These are phyloP conservation scores for Caranx ignobilis DNA, from an alignment of 2,113 vertebrate genomes.

Conservation along the genomic window DNA sequence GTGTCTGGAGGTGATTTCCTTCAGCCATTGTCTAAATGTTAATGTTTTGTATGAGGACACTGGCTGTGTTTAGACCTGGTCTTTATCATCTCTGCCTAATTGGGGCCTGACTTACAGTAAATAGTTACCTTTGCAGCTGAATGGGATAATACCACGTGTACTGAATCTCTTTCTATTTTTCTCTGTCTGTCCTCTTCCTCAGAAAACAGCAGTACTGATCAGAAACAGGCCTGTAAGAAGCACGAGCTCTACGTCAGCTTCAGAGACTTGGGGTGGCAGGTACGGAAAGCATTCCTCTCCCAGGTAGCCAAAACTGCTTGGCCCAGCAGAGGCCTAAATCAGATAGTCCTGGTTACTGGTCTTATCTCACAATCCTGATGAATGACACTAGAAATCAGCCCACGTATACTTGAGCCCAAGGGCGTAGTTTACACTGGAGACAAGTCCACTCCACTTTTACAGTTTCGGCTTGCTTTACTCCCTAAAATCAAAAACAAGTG, in stretches of 20 bases:
- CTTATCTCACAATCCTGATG: background rate
- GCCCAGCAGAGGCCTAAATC: background rate
- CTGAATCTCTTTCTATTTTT: constrained; percentile 29
- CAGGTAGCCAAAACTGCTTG: constrained; percentile 1
- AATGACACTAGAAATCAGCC: constrained; percentile 1
- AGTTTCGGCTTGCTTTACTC: background rate
- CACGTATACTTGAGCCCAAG: background rate
- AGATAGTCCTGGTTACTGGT: constrained; percentile 16
- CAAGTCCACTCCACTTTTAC: background rate
- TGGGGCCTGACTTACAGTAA: constrained; percentile 39
- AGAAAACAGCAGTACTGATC: constrained; percentile 95
- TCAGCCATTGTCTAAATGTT: constrained; percentile 53
- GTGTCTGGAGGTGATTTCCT: constrained; percentile 68
- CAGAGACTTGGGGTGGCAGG: constrained; percentile 98
- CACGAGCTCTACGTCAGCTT: constrained; percentile 98
- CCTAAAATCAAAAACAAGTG: background rate
- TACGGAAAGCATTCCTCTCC: constrained; percentile 68
- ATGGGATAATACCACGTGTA: constrained; percentile 22
- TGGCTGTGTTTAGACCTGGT: constrained; percentile 46
- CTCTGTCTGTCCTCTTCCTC: constrained; percentile 44
- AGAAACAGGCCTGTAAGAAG: constrained; percentile 96
- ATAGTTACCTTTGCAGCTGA: constrained; percentile 31
- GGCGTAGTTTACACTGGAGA: background rate
- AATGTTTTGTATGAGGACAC: constrained; percentile 44
- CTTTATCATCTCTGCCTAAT: constrained; percentile 53